These are phyloP conservation scores for Hemithea aestivaria DNA, from an alignment of 2,888 invertebrate species.

Conservation along the genomic window DNA sequence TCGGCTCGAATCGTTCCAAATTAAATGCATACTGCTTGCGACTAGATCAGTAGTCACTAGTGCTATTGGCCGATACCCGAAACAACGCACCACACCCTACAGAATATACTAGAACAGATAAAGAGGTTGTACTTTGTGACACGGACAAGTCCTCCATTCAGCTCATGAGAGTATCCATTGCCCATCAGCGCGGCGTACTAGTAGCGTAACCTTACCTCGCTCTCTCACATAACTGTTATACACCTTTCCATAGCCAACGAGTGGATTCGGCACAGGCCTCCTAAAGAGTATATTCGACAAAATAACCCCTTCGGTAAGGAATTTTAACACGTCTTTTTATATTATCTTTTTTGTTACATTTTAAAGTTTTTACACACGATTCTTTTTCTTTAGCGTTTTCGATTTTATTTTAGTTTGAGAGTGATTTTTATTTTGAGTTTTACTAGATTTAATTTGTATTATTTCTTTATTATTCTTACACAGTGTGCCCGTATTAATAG, in stretches of 20 bases:
- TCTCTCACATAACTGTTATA: constrained; percentile 78
- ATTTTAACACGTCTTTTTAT: constrained; percentile 76
- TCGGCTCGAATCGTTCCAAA: constrained; percentile 74
- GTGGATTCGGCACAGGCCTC: constrained; percentile 80
- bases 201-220: constrained; percentile 67
- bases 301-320: constrained; percentile 81
- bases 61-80: constrained; percentile 75
- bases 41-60: constrained; percentile 77
- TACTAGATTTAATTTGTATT: constrained; percentile 57
- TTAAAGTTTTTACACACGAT: constrained; percentile 59
- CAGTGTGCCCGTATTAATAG: constrained; percentile 73
- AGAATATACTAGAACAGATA: constrained; percentile 71
- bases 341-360: constrained; percentile 58
- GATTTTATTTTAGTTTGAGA: constrained; percentile 49
- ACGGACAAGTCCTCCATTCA: constrained; percentile 66
- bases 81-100: constrained; percentile 76
- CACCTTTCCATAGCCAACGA: constrained; percentile 79
- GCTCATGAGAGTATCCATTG: constrained; percentile 50
- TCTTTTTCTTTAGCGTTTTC: constrained; percentile 53
- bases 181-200: constrained; percentile 41
- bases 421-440: constrained; percentile 53
- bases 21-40: constrained; percentile 77
- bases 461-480: constrained; percentile 49
- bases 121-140: constrained; percentile 79
- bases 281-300: constrained; percentile 81